A percentile compares a stretch with the other conserved stretches of the same genome.
These are phyloP conservation scores for Papilio protenor DNA, from an alignment of 2,888 invertebrate species.

Conservation along the genomic window DNA sequence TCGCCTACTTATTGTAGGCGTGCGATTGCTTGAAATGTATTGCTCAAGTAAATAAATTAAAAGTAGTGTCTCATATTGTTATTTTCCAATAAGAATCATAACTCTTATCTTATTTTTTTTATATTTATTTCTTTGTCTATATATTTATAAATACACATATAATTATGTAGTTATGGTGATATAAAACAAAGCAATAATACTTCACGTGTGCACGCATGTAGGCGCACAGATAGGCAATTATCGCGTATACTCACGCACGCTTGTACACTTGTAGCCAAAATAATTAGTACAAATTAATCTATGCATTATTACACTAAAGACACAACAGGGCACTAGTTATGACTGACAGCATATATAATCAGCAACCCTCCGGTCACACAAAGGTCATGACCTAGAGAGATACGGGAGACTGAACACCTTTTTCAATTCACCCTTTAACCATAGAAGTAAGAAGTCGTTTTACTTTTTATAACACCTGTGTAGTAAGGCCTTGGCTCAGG, in stretches of 20 bases:
- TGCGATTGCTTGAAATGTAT: not conserved
- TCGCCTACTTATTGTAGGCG: not conserved
- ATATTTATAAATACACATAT: not conserved
- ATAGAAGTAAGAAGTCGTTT: not conserved
- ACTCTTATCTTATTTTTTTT: too few species aligned
- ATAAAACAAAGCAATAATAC: not conserved
- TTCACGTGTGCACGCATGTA: not conserved
- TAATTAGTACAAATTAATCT: not conserved
- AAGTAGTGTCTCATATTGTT: not conserved
- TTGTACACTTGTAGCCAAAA: slow-evolving; percentile 1
- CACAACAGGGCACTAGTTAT: not conserved
- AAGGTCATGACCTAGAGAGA: not conserved
- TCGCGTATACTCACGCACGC: not conserved
- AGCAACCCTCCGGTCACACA: not conserved
- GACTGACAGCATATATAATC: not conserved
- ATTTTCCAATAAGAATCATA: not conserved
- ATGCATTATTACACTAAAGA: not conserved
- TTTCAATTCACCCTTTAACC: not conserved
- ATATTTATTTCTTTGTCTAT: not conserved
- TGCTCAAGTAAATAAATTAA: not conserved
- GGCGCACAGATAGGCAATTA: not conserved
- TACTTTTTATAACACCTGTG: not conserved
- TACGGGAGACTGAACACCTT: not conserved
- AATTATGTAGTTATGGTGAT: not conserved
- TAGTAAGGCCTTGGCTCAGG: not conserved